Conservation (phyloP, 2,888 invertebrate species). For the Hydropsyche betteni region DNA sequence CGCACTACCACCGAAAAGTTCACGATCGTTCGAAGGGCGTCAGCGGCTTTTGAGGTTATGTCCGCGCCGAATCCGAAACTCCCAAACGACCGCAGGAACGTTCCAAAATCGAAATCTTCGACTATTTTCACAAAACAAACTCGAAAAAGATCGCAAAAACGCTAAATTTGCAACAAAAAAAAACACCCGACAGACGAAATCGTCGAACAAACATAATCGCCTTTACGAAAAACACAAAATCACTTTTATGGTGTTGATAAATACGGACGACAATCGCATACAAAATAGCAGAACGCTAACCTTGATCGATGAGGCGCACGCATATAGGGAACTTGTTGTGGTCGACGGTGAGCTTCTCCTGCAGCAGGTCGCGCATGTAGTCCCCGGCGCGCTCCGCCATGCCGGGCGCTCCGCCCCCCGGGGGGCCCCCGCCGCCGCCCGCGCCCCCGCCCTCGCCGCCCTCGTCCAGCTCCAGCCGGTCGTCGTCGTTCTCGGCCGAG, state of each 20-base stretch:
- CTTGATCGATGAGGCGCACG: slow-evolving; percentile 76
- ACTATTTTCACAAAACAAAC: no score
- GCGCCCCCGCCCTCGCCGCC: slow-evolving; percentile 61
- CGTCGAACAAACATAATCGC: no score
- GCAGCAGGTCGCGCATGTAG: slow-evolving; percentile 78
- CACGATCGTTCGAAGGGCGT: background rate
- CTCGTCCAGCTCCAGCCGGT: slow-evolving; percentile 62
- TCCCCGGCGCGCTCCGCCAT: slow-evolving; percentile 79
- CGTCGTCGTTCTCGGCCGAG: slow-evolving; percentile 60
- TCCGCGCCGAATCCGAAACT: background rate
- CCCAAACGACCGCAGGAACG: no score
- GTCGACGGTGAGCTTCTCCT: slow-evolving; percentile 75
- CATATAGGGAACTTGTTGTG: slow-evolving; percentile 76
- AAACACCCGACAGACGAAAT: no score
- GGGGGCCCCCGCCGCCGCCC: slow-evolving; percentile 58
- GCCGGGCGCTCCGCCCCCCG: slow-evolving; percentile 59
- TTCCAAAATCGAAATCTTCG: no score
- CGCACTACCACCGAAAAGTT: background rate
- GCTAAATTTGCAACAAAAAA: no score
- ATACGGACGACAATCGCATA: no score
- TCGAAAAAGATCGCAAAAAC: no score
- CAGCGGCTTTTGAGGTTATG: slow-evolving; percentile 4
- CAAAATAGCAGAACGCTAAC: slow-evolving; percentile 59
- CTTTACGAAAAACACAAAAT: no score
- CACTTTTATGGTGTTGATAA: no score